A percentile compares a stretch with the other conserved stretches of the same genome.
These are phyloP conservation scores for Gobio gobio DNA, from an alignment of 2,113 vertebrate species.

Conservation along the genomic window DNA sequence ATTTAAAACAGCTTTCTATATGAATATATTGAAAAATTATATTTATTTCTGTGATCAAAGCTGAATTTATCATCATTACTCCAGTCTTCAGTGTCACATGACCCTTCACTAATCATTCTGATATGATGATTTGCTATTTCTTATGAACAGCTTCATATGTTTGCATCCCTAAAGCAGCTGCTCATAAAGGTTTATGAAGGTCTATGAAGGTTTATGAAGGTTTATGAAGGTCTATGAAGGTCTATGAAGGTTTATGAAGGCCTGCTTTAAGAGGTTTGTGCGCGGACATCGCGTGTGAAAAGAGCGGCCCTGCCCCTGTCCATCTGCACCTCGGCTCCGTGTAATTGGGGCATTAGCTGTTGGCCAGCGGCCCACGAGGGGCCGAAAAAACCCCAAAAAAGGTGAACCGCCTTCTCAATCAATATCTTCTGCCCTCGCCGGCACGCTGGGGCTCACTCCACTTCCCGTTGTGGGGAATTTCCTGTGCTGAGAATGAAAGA, in stretches of 20 bases:
- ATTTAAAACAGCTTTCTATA: too few relatives aligned
- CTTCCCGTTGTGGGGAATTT: slow-evolving; percentile 73
- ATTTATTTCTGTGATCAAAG: neutral
- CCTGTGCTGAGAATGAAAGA: slow-evolving; percentile 69
- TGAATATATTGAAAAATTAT: neutral
- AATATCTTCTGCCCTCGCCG: slow-evolving; percentile 72
- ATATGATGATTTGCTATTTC: neutral
- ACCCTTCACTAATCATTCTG: neutral
- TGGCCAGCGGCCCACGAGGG: slow-evolving; percentile 72
- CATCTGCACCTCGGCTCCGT: slow-evolving; percentile 66
- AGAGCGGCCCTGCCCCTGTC: slow-evolving; percentile 67
- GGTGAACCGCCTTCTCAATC: slow-evolving; percentile 78
- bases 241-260: neutral
- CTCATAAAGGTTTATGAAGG: neutral
- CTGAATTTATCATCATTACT: neutral
- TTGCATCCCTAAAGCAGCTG: neutral
- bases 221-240: too few relatives aligned
- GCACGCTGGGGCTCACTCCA: slow-evolving; percentile 69
- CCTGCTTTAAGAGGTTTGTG: neutral
- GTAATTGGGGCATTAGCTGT: slow-evolving; percentile 66
- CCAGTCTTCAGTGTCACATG: neutral
- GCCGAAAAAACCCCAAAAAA: slow-evolving; percentile 68
- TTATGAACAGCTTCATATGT: neutral
- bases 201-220: too few relatives aligned
- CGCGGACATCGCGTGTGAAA: slow-evolving; percentile 75